Conservation (phyloP, 2,888 invertebrate species). For the Harpalus rubripes region DNA sequence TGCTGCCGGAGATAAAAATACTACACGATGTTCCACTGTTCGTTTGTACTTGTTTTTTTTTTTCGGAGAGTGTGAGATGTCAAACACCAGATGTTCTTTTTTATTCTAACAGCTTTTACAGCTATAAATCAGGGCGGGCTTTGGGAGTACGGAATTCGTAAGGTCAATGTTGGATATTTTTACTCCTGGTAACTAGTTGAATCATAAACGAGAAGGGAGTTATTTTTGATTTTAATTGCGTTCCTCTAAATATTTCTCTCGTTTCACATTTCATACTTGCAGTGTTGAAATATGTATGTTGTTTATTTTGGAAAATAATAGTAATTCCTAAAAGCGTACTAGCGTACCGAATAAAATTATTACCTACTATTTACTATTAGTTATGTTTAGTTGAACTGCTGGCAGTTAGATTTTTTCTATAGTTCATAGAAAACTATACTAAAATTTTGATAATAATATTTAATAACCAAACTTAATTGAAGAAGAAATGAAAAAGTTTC, state of each 20-base stretch:
- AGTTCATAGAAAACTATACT: too few relatives aligned
- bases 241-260: background rate
- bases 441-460: too few relatives aligned
- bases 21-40: constrained; percentile 18
- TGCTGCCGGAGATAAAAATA: constrained; percentile 52
- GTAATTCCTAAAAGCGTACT: too few relatives aligned
- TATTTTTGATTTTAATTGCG: constrained; percentile 13
- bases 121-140: constrained; percentile 52
- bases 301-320: background rate
- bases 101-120: constrained; percentile 48
- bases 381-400: too few relatives aligned
- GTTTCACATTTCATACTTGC: background rate
- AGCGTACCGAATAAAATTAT: too few relatives aligned
- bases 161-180: constrained; percentile 61
- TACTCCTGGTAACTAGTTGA: constrained; percentile 28
- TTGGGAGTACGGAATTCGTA: constrained; percentile 38
- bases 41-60: constrained; percentile 39
- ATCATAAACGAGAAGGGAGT: background rate
- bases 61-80: constrained; percentile 61
- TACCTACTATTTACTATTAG: too few relatives aligned
- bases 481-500: too few relatives aligned
- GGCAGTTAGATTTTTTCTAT: too few relatives aligned
- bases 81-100: constrained; percentile 61
- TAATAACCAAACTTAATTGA: too few relatives aligned
- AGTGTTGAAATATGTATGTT: background rate